Evolutionary conservation across 2,113 vertebrate species (phyloP).

Genomic region (Aepyceros melampus): DNA sequence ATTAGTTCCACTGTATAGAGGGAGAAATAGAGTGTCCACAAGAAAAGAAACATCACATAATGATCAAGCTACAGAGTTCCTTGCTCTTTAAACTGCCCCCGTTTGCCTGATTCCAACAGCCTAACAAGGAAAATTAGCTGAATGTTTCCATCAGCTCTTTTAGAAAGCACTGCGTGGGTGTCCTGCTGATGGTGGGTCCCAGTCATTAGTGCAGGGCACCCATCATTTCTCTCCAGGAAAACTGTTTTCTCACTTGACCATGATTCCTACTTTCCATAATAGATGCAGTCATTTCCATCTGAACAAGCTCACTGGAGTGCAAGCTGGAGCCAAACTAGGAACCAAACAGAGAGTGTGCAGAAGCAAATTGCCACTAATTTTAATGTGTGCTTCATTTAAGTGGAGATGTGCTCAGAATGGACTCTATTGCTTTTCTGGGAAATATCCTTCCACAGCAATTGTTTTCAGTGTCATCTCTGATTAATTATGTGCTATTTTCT

Average conservation of each 20-base stretch:
- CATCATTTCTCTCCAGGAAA: background rate
- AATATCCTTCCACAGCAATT: conserved; percentile 72
- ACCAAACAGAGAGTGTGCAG: conserved; percentile 32
- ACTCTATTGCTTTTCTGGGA: conserved; percentile 62
- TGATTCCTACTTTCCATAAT: conserved; percentile 34
- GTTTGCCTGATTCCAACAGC: background rate
- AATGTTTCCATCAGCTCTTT: conserved; percentile 33
- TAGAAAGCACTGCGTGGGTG: background rate
- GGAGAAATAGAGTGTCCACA: background rate
- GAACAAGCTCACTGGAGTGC: background rate
- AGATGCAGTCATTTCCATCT: conserved; percentile 20
- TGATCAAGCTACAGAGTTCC: background rate
- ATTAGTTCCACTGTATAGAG: background rate
- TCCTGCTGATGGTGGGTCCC: background rate
- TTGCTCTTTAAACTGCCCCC: conserved; percentile 28
- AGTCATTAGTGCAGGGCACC: background rate
- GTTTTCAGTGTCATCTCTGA: conserved; percentile 76
- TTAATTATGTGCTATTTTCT: conserved; percentile 70
- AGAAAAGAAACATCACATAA: background rate
- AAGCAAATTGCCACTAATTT: conserved; percentile 56
- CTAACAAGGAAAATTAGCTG: background rate
- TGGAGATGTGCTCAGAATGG: conserved; percentile 46
- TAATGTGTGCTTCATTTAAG: conserved; percentile 57
- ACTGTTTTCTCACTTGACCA: background rate
- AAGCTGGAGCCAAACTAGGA: conserved; percentile 37